Percentiles rank a stretch among this genome's conserved stretches.
These are phyloP conservation scores for Vollenhovia emeryi DNA, from an alignment of 1,140 invertebrate genomes.

Conservation along the genomic window DNA sequence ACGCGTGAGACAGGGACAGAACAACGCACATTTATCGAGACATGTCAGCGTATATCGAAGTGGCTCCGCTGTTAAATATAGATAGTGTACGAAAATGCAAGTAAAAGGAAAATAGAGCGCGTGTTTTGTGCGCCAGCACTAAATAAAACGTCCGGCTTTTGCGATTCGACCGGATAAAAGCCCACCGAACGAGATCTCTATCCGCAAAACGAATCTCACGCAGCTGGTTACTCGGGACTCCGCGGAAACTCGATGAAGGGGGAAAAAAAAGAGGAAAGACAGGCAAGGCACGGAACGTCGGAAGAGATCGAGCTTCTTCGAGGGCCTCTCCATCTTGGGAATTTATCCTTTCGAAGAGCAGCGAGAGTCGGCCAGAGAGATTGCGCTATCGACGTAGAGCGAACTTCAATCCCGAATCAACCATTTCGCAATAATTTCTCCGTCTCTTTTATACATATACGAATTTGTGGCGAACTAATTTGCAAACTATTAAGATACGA, in stretches of 20 bases:
- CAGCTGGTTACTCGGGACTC: constrained; percentile 2
- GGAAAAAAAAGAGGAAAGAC: constrained; percentile 25
- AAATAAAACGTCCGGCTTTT: constrained; percentile 48
- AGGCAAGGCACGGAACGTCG: background rate
- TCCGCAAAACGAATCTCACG: constrained; percentile 53
- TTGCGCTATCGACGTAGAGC: constrained; percentile 74
- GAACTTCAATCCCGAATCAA: constrained; percentile 36
- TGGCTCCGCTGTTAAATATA: background rate
- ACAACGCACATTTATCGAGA: background rate
- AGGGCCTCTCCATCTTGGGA: constrained; percentile 58
- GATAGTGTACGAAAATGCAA: background rate
- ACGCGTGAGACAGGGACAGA: background rate
- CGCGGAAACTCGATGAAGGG: constrained; percentile 40
- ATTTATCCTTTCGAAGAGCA: constrained; percentile 72
- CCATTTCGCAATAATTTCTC: background rate
- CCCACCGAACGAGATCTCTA: constrained; percentile 46
- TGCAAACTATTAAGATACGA: background rate
- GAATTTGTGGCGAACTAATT: background rate
- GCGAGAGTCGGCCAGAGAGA: constrained; percentile 69
- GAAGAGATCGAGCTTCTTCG: constrained; percentile 55
- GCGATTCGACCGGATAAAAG: constrained; percentile 47
- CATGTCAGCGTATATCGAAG: background rate
- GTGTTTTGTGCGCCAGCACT: constrained; percentile 13
- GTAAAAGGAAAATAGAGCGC: constrained; percentile 19
- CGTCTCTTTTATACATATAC: background rate